These are phyloP conservation scores for Leucopsar rothschildi DNA, from an alignment of 2,113 vertebrate genomes.

Conservation along the genomic window DNA sequence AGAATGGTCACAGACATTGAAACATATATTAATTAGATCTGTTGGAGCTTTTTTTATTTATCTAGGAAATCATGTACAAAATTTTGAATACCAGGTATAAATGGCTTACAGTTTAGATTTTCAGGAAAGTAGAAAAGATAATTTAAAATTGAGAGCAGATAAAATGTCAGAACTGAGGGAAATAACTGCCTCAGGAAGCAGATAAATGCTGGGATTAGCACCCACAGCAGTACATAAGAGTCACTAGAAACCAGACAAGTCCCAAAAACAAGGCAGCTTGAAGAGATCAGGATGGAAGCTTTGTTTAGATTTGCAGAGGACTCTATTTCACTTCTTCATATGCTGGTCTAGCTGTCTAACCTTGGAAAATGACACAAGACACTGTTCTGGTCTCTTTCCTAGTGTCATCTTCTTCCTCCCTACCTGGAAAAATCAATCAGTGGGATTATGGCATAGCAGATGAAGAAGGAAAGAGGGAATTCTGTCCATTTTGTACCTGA, in stretches of 20 bases:
- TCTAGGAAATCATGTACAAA: not conserved
- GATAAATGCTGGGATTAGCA: not conserved
- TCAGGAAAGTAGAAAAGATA: not conserved
- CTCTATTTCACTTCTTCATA: not conserved
- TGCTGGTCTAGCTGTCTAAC: not conserved
- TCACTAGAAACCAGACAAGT: not conserved
- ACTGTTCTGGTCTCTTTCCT: not conserved
- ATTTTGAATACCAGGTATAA: not conserved
- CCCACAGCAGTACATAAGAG: not conserved
- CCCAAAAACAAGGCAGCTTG: not conserved
- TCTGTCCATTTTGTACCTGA: not conserved
- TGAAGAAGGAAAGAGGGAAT: not conserved
- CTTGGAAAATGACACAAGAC: not conserved
- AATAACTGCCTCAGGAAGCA: not conserved
- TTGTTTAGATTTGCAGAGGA: not conserved
- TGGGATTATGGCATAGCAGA: not conserved
- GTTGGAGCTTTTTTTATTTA: not conserved
- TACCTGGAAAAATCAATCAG: not conserved
- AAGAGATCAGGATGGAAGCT: not conserved
- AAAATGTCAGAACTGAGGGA: not conserved
- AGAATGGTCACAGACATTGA: not conserved
- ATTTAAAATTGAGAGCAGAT: not conserved
- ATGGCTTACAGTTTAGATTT: not conserved
- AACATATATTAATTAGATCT: not conserved
- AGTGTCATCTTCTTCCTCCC: not conserved